These are phyloP conservation scores for Platycheirus albimanus DNA, from an alignment of 2,888 invertebrate species.

Conservation along the genomic window DNA sequence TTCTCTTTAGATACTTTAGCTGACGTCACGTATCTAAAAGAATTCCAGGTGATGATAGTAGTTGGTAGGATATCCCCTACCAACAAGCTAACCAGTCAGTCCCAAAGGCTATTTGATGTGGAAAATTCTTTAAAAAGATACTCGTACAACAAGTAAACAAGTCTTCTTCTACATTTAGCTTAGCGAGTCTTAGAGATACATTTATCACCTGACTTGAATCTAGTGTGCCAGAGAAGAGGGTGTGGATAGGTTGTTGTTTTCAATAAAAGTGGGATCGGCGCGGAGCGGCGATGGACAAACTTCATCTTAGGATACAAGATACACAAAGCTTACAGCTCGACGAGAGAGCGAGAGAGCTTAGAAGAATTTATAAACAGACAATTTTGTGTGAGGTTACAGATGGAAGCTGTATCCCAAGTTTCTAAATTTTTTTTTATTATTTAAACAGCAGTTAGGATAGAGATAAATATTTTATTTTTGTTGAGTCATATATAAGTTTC, in stretches of 20 bases:
- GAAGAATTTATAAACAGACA: slow-evolving; percentile 13
- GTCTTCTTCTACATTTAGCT: slow-evolving; percentile 27
- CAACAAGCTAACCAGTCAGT: slow-evolving; percentile 25
- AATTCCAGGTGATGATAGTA: slow-evolving; percentile 30
- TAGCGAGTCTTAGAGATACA: slow-evolving; percentile 31
- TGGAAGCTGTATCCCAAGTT: slow-evolving; percentile 56
- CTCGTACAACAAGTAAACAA: slow-evolving; percentile 42
- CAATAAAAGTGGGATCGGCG: slow-evolving; percentile 1
- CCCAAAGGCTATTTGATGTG: slow-evolving; percentile 26
- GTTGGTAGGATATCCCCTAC: slow-evolving; percentile 36
- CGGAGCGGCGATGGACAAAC: not conserved
- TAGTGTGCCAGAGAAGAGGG: slow-evolving; percentile 28
- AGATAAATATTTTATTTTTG: slow-evolving; percentile 24
- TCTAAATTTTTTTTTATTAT: slow-evolving; percentile 9
- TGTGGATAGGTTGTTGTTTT: slow-evolving; percentile 35
- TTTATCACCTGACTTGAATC: slow-evolving; percentile 47
- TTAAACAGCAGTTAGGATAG: slow-evolving; percentile 39
- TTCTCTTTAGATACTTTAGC: slow-evolving; percentile 45
- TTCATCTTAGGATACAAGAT: slow-evolving; percentile 6
- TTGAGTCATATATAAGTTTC: slow-evolving; percentile 53
- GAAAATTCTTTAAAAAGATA: slow-evolving; percentile 37
- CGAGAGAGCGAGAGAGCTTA: slow-evolving; percentile 31
- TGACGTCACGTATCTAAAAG: slow-evolving; percentile 52
- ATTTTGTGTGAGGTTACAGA: slow-evolving; percentile 32
- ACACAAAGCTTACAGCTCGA: not conserved